Conservation (phyloP, 1,140 invertebrate species). For the Zaprionus kolodkinae region DNA sequence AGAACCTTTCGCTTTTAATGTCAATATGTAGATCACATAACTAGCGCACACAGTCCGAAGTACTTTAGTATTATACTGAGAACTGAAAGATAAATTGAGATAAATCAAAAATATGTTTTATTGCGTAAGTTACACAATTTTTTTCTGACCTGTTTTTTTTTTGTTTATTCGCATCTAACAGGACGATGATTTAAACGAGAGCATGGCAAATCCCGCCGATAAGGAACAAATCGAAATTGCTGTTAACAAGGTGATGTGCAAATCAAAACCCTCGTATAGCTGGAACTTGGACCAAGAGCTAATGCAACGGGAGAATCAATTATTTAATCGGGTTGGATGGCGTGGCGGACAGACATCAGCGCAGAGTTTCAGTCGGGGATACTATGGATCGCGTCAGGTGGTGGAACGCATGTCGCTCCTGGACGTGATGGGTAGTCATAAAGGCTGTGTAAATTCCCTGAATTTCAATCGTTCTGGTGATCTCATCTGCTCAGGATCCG, state of each 20-base stretch:
- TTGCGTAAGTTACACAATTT: neutral
- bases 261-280: conserved; percentile 64
- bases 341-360: conserved; percentile 61
- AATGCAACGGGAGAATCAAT: conserved; percentile 70
- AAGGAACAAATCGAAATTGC: conserved; percentile 28
- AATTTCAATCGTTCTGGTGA: conserved; percentile 92
- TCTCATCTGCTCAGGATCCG: conserved; percentile 90
- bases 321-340: conserved; percentile 61
- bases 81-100: neutral
- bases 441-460: conserved; percentile 96
- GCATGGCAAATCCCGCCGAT: conserved; percentile 24
- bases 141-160: neutral
- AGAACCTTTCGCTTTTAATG: neutral
- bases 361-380: conserved; percentile 85
- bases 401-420: conserved; percentile 93
- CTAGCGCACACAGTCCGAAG: neutral
- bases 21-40: neutral
- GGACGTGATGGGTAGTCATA: conserved; percentile 91
- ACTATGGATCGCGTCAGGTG: conserved; percentile 92
- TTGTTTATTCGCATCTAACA: neutral
- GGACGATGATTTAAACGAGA: conserved; percentile 27
- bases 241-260: conserved; percentile 56
- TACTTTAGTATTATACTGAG: neutral
- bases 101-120: neutral
- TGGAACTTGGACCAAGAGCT: conserved; percentile 59